Evolutionary conservation across 1,140 invertebrate species (phyloP).

Genomic region (Solen grandis): DNA sequence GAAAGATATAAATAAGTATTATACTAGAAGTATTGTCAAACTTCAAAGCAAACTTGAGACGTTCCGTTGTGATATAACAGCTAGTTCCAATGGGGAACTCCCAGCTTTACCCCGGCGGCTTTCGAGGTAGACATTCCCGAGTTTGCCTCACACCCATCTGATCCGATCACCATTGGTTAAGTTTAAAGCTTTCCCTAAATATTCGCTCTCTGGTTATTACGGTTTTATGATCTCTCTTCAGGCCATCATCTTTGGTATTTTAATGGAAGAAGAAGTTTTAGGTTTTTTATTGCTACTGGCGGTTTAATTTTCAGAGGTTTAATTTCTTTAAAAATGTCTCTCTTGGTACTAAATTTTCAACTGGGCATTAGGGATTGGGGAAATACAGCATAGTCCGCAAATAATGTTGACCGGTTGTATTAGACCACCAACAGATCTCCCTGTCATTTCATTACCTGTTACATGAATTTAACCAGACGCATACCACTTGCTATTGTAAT

Average conservation of each 20-base stretch:
- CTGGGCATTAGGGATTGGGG: neutral
- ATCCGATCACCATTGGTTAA: slow-evolving; percentile 5
- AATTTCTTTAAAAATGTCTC: too few species aligned
- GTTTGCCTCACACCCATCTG: neutral
- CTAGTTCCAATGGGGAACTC: neutral
- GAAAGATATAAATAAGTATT: too few species aligned
- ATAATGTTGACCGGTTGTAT: neutral
- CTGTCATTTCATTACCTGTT: neutral
- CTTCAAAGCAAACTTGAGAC: neutral
- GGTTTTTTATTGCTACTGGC: slow-evolving; percentile 18
- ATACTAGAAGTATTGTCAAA: neutral
- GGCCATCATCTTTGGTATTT: slow-evolving; percentile 23
- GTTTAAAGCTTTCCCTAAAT: neutral
- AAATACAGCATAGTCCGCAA: neutral
- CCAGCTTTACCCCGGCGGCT: neutral
- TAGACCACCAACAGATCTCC: neutral
- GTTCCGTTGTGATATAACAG: neutral
- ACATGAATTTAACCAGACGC: slow-evolving; percentile 11
- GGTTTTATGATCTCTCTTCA: slow-evolving; percentile 22
- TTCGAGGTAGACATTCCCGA: neutral
- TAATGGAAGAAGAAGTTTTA: slow-evolving; percentile 5
- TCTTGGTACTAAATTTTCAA: neutral
- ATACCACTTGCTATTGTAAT: too few species aligned
- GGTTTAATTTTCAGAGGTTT: too few species aligned
- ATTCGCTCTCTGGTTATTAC: neutral